Evolutionary conservation across 2,888 invertebrate genomes (phyloP), one percentile per base, ranked within the genome.

Genomic region (Clusia tigrina): DNA sequence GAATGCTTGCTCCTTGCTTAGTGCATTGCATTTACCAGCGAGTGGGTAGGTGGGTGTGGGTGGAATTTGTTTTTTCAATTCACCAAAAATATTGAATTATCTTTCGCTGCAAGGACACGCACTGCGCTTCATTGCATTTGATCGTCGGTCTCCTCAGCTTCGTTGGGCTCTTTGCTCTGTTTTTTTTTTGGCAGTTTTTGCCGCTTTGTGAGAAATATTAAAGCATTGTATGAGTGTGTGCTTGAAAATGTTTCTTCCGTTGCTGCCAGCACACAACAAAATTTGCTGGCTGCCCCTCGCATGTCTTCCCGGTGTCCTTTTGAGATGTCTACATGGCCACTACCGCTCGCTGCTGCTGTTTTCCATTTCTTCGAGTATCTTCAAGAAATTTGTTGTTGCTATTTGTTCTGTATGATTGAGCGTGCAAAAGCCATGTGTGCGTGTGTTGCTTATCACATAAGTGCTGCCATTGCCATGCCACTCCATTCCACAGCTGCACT

Each of bases 1-100:
- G 42, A 42, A n/a, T n/a, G n/a, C n/a, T n/a, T n/a, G n/a, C n/a
- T n/a, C n/a, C 32, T 9, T 12, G 12, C 32, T 9, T 32, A 32
- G 6, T 9, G 6, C 6, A 32, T 12, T 32, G 32, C 32, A 32
- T 32, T 9, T 12, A 32, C 32, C 32, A 32, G 32, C 32, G 32
- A 9, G 32, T 12, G 32, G 6, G n/a, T 42, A 3, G 42, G 9
- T n/a, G n/a, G n/a, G 9, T 42, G 9, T 42, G 42, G 9, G n/a
- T 42, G 42, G 6, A 12, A 42, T 42, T 42, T 42, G 9, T 17
- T 12, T 42, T 42, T 42, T n/a, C 42, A 42, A 42, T 42, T 42
- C n/a, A 12, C 42, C 22, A 23, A 59, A 48, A 59, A 59, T 53
- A 48, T 61, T 61, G 24, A 51, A 61, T 61, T 61, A 37, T 55